Base-by-base conservation (phyloP, 2,888 invertebrate genomes). In the Drosophila borealis region DNA sequence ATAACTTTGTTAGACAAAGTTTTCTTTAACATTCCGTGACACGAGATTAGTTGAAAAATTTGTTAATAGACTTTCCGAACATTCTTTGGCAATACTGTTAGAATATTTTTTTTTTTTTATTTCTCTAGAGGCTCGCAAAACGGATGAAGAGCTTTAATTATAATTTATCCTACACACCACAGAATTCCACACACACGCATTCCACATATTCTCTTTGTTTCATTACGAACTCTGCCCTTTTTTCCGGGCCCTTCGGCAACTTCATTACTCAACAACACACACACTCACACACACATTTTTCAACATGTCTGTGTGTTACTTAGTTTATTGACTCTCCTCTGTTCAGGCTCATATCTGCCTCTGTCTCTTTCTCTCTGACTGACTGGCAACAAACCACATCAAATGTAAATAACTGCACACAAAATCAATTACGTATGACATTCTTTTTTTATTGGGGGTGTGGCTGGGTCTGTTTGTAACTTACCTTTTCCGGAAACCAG, bases 401-500 rank as follows among this genome's bases (percentile, higher is more conserved):
- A 88, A 85, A 79, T 85, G 82, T 82, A 82, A 82, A 82, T 82
- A 82, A 79, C 82, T 85, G 68, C 80, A 70, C 73, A 70, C 68
- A 74, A 80, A 76, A 70, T 76, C 80, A 76, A 76, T 76, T 76
- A 78, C 78, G 64, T 65, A 76, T 76, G 79, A 76, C 75, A 78
- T 71, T 74, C 72, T 50, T 75, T 70, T 70, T 50, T 45, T 60
- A 48, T 59, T 50, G 59, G 17, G 29, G n/a, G 36, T 41, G 39
- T 13, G 49, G 34, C 21, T 44, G 19, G 33, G 8, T n/a, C 21
- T 14, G 21, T 60, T 64, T 44, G 56, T 51, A 63, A 89, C 92
- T 93, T 93, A 96, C 96, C 94, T 97, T 97, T 93, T 98, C 97
- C 1, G 98, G 97, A 91, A 97, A 98, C 97, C 97, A 97, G 21